phyloP scores from a whole-genome alignment of 1,140 invertebrate genomes.

The Drosophila kikkawai region DNA sequence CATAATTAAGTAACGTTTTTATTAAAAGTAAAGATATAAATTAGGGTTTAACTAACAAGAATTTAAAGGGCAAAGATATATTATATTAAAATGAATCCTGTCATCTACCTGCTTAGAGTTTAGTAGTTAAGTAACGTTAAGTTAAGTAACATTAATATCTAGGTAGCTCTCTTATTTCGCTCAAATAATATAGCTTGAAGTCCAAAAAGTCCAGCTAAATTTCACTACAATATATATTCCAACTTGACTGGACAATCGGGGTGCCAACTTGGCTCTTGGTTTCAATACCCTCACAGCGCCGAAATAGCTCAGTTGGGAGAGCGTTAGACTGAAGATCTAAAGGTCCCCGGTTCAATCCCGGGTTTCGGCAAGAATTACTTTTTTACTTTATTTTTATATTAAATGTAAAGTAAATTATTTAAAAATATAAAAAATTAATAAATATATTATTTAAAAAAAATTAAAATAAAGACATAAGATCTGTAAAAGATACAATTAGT shows the following conservation, averaged over 20 bases:
- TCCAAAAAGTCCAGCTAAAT: neutral
- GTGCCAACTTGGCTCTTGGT: neutral
- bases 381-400: neutral
- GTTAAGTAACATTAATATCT: too few relatives aligned
- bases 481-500: too few relatives aligned
- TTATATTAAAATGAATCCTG: neutral
- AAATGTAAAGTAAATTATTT: neutral
- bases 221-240: neutral
- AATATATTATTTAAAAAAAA: neutral
- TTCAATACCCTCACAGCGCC: neutral
- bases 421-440: neutral
- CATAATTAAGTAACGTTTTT: neutral
- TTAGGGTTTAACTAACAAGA: neutral
- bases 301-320: conserved; percentile 91
- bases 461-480: too few relatives aligned
- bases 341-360: conserved; percentile 91
- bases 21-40: neutral
- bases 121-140: neutral
- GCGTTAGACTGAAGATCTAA: conserved; percentile 93
- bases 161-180: too few relatives aligned
- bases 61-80: neutral
- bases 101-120: neutral
- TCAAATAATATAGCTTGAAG: too few relatives aligned
- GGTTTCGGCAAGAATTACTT: conserved; percentile 87
- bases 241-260: neutral